Percentiles rank a stretch among this genome's conserved stretches.
Evolutionary conservation across 2,797 vertebrate genomes (phyloP).

Genomic region (Pitangus sulphuratus): DNA sequence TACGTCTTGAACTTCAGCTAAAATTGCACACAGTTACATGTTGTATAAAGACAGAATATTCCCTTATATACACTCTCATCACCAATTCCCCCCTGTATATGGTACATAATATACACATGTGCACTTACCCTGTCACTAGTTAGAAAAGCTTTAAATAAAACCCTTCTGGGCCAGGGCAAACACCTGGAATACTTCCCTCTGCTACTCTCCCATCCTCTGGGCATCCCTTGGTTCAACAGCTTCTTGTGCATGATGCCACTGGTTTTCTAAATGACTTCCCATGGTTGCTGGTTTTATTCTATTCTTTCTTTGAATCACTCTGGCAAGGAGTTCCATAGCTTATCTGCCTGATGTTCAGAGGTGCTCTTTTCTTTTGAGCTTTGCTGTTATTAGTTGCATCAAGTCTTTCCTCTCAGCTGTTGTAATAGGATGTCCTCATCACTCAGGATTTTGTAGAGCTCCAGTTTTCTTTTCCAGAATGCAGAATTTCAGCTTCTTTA

Average conservation of each 20-base stretch:
- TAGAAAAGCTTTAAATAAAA: not conserved
- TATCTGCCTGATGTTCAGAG: not conserved
- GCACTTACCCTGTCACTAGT: not conserved
- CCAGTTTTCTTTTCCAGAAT: not conserved
- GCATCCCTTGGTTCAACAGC: not conserved
- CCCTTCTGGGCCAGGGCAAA: not conserved
- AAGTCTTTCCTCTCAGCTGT: not conserved
- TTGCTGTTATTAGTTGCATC: not conserved
- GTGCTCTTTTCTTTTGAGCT: not conserved
- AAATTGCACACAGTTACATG: not conserved
- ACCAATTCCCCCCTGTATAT: not conserved
- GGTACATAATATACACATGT: accelerated
- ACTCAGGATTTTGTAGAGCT: not conserved
- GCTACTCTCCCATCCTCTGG: not conserved
- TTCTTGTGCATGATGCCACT: not conserved
- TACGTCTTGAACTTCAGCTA: not conserved
- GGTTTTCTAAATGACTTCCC: not conserved
- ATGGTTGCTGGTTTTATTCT: not conserved
- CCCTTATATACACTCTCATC: not conserved
- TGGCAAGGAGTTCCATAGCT: not conserved
- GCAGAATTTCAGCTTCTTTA: not conserved
- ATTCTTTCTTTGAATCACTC: not conserved
- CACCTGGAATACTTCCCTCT: not conserved
- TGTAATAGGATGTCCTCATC: not conserved
- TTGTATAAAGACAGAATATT: not conserved